Evolutionary conservation across 2,797 vertebrate species (phyloP).

Genomic region (Mastacembelus armatus): DNA sequence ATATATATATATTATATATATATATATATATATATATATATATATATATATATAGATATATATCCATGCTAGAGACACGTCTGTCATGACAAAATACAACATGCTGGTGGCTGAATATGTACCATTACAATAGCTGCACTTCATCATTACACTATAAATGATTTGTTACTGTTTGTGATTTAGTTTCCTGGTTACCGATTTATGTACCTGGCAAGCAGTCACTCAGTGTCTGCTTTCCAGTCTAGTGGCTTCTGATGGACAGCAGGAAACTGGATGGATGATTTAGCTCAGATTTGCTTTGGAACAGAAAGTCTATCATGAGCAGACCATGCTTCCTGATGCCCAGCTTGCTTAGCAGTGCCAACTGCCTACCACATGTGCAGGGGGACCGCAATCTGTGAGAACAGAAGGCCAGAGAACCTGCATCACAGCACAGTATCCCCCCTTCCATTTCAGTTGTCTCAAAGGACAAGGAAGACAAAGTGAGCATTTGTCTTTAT

Average conservation of each 20-base stretch:
- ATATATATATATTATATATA: constrained; percentile 62
- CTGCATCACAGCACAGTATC: constrained; percentile 47
- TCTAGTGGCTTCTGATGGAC: constrained; percentile 72
- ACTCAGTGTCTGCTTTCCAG: constrained; percentile 69
- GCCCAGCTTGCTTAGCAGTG: constrained; percentile 66
- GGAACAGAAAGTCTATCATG: constrained; percentile 65
- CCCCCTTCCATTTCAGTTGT: constrained; percentile 38
- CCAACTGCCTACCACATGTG: constrained; percentile 78
- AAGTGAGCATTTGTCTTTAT: constrained; percentile 65
- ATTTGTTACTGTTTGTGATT: constrained; percentile 35
- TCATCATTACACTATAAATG: constrained; percentile 15
- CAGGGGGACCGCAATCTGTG: constrained; percentile 62
- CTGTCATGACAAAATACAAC: constrained; percentile 52
- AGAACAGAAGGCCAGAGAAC: constrained; percentile 79
- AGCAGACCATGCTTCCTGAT: constrained; percentile 80
- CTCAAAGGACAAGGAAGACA: constrained; percentile 53
- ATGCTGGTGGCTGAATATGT: constrained; percentile 13
- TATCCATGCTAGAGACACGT: constrained; percentile 60
- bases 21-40: constrained; percentile 63
- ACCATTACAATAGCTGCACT: constrained; percentile 23
- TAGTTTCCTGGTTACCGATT: constrained; percentile 51
- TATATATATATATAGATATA: constrained; percentile 64
- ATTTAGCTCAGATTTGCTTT: constrained; percentile 78
- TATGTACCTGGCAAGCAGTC: constrained; percentile 71
- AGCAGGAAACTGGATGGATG: constrained; percentile 73